Percentiles rank a stretch among this genome's conserved stretches.
Evolutionary conservation across 2,797 vertebrate species (phyloP).

Genomic region (Babyrousa celebensis): DNA sequence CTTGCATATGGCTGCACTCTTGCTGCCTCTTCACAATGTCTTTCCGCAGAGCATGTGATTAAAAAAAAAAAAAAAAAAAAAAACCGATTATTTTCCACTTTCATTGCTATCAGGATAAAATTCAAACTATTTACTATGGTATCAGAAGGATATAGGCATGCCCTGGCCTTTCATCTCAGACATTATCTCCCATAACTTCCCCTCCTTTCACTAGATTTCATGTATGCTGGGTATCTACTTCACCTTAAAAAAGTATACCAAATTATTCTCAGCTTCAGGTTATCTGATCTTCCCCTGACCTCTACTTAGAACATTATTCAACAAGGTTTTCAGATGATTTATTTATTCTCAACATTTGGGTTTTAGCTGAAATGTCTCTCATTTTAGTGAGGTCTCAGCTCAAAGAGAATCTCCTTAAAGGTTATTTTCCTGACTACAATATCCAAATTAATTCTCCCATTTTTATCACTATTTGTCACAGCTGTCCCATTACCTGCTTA

Average conservation of each 20-base stretch:
- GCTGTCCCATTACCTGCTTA: conserved; percentile 18
- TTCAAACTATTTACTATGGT: neutral
- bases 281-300: neutral
- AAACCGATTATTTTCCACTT: neutral
- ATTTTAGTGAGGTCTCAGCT: conserved; percentile 4
- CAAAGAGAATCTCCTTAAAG: conserved; percentile 44
- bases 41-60: neutral
- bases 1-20: neutral
- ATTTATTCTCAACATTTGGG: conserved; percentile 25
- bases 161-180: neutral
- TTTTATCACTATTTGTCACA: conserved; percentile 32
- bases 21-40: neutral
- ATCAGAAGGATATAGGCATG: neutral
- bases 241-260: neutral
- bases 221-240: neutral
- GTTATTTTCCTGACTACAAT: neutral
- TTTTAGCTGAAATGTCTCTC: neutral
- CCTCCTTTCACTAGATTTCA: neutral
- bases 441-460: neutral
- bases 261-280: neutral
- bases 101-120: neutral
- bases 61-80: too few species aligned
- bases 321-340: conserved; percentile 1
- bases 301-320: neutral
- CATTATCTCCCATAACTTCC: neutral